A percentile compares a stretch with the other conserved stretches of the same genome.
Conservation (phyloP, 2,888 invertebrate genomes). For the Temnothorax ravouxi region DNA sequence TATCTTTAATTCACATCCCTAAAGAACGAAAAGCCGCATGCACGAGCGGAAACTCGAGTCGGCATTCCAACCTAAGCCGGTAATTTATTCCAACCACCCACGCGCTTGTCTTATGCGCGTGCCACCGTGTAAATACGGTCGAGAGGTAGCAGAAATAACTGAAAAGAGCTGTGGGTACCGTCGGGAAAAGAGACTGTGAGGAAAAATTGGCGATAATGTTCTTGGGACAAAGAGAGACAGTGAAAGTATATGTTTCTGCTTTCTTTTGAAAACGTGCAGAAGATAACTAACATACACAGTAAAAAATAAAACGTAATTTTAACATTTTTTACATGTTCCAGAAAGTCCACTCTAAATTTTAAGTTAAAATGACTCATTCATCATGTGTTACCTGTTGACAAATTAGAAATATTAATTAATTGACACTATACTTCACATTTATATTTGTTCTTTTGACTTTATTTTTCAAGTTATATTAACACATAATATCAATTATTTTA, state of each 20-base stretch:
- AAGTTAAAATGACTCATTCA: too few species aligned
- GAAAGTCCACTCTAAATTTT: too few species aligned
- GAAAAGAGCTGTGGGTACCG: background rate
- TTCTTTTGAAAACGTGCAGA: background rate
- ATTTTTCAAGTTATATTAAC: too few species aligned
- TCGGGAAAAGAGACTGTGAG: background rate
- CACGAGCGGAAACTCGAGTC: slow-evolving; percentile 63
- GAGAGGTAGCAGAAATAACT: slow-evolving; percentile 45
- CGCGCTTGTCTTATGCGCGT: slow-evolving; percentile 74
- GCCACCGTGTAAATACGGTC: slow-evolving; percentile 66
- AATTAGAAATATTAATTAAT: too few species aligned
- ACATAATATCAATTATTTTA: too few species aligned
- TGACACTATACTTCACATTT: too few species aligned
- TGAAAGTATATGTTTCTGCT: background rate
- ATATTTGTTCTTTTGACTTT: too few species aligned
- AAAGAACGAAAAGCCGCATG: slow-evolving; percentile 56
- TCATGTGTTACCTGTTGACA: too few species aligned
- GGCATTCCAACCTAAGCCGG: slow-evolving; percentile 72
- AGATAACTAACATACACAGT: background rate
- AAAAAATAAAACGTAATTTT: too few species aligned
- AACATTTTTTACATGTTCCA: too few species aligned
- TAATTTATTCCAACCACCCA: slow-evolving; percentile 77
- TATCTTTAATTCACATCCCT: slow-evolving; percentile 61
- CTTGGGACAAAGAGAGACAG: background rate
- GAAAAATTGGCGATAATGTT: background rate